A percentile compares a stretch with the other conserved stretches of the same genome.
Conservation (phyloP, 2,113 vertebrate species). For the Mystacornis crossleyi region DNA sequence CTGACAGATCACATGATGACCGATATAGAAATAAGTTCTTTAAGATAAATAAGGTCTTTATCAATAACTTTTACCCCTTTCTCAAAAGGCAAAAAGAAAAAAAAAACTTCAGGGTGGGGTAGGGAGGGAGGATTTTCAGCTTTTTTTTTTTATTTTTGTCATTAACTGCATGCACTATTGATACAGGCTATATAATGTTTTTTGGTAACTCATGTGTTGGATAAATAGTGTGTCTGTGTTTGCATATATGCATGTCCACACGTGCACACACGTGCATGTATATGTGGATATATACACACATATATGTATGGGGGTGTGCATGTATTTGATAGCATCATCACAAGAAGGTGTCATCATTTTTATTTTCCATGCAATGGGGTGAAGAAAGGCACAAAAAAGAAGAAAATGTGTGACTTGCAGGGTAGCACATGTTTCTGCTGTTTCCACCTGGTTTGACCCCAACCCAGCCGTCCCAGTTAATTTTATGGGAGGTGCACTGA, state of each 20-base stretch:
- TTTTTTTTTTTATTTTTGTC: neutral
- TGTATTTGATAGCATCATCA: neutral
- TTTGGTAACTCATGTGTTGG: neutral
- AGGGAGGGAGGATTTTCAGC: neutral
- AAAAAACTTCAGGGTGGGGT: neutral
- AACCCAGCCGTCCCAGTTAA: fast-evolving
- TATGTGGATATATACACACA: neutral
- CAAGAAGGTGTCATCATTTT: neutral
- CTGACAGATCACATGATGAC: neutral
- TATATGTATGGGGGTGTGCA: fast-evolving
- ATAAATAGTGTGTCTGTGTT: neutral
- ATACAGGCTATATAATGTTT: neutral
- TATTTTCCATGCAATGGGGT: neutral
- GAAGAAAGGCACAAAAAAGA: neutral
- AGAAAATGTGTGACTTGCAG: neutral
- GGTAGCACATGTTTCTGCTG: too few relatives aligned
- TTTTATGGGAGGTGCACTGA: fast-evolving
- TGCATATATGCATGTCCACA: neutral
- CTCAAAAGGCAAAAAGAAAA: neutral
- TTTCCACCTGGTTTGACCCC: neutral
- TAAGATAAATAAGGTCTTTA: too few relatives aligned
- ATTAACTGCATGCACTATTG: neutral
- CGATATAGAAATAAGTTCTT: neutral
- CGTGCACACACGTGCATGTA: too few relatives aligned
- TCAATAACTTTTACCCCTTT: neutral